phyloP scores from a whole-genome alignment of 2,113 vertebrate species.

The Mus spicilegus region DNA sequence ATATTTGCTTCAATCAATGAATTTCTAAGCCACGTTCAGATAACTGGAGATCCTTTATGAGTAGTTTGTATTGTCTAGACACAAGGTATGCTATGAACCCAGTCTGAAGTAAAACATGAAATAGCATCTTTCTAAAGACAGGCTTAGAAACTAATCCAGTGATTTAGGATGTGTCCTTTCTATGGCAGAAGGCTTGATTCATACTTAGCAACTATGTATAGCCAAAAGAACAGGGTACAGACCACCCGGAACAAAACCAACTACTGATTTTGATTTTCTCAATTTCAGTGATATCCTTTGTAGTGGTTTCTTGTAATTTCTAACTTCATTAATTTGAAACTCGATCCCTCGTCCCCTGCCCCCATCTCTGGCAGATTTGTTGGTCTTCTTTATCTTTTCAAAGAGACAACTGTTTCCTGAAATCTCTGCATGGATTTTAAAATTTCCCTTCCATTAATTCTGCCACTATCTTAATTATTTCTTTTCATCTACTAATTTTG shows the following conservation, averaged over 20 bases:
- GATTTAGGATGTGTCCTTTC: conserved; percentile 89
- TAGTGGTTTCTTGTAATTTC: not conserved
- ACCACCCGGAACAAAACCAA: not conserved
- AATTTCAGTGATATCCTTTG: not conserved
- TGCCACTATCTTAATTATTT: not conserved
- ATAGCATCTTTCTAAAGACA: conserved; percentile 89
- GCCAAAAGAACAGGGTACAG: not conserved
- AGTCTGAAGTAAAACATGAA: conserved; percentile 89
- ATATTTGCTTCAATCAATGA: conserved; percentile 56
- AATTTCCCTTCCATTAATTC: not conserved
- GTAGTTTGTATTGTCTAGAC: conserved; percentile 87
- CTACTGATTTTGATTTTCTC: not conserved
- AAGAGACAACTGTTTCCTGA: not conserved
- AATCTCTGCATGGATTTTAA: not conserved
- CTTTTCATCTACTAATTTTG: not conserved
- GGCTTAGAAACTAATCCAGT: conserved; percentile 87
- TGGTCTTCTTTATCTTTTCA: not conserved
- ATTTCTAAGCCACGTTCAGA: conserved; percentile 79
- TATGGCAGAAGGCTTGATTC: conserved; percentile 88
- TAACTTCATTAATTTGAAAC: not conserved
- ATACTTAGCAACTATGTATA: conserved; percentile 84
- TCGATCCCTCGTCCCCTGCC: not conserved
- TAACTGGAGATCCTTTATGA: conserved; percentile 88
- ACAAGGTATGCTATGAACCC: conserved; percentile 90
- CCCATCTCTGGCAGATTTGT: not conserved